Evolutionary conservation across 2,888 invertebrate genomes (phyloP), one percentile per base, ranked within the genome.

Genomic region (Carpatolechia fugitivella): DNA sequence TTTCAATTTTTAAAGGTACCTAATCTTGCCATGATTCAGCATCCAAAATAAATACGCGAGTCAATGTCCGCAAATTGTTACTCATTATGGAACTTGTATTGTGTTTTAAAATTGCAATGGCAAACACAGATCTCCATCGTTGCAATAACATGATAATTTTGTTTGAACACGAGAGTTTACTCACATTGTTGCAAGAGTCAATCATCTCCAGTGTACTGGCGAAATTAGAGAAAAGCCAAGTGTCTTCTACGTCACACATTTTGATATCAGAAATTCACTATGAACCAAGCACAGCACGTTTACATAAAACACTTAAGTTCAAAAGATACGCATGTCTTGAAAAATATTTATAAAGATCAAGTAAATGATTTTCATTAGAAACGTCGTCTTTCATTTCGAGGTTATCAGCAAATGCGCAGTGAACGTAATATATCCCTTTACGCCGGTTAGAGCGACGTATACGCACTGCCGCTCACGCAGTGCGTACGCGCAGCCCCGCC

Each of bases 381-480:
- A 36, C 36, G 14, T 36, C 14, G 36, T 10, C 18, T 14, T 16
- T 36, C 14, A 36, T 1, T 3, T 18, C 29, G 13, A 20, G 1
- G 1, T 44, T 44, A 11, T 24, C 44, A 24, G n/a, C 24, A 44
- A 44, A n/a, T 24, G 24, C 35, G 3, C 35, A 35, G 10, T 35
- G 10, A 35, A n/a, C 33, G 20, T 1, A 48, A 33, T 31, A 13
- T 48, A 33, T 35, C 48, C 48, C 16, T 48, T 14, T n/a, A 14
- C 30, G 58, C 64, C 66, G 62, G 64, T 59, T 61, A 66, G 74
- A 78, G 74, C 75, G 80, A 66, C 81, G 71, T 72, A 60, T 76
- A 86, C 88, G 87, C 88, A 86, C 80, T 81, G 82, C 69, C 60
- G 36, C 63, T 63, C 77, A 85, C 85, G 83, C 86, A 84, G 58